Evolutionary conservation across 2,888 invertebrate genomes (phyloP).

Genomic region (Caenorhabditis sinica): DNA sequence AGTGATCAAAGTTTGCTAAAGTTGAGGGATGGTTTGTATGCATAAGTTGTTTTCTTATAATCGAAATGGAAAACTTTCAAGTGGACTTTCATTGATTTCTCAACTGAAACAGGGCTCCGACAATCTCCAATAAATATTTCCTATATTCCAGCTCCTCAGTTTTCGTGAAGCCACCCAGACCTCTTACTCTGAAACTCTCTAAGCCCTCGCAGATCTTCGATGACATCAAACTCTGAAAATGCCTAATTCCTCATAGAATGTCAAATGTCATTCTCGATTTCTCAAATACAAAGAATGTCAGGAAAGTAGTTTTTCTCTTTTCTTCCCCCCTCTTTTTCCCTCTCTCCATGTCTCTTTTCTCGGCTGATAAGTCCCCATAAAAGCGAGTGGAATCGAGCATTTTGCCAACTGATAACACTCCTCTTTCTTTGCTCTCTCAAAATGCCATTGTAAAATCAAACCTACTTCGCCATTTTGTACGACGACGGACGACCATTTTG

Average conservation of each 20-base stretch:
- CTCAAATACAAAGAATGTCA: conserved; percentile 39
- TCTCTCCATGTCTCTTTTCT: conserved; percentile 21
- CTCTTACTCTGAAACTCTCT: too few species aligned
- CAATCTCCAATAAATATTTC: too few species aligned
- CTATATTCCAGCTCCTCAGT: too few species aligned
- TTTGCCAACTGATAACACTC: conserved; percentile 45
- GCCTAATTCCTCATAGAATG: conserved; percentile 31
- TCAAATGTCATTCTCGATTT: conserved; percentile 31
- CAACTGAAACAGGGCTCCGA: too few species aligned
- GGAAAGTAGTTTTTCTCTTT: conserved; percentile 34
- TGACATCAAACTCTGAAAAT: conserved; percentile 9
- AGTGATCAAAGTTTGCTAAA: conserved; percentile 1
- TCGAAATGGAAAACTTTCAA: neutral
- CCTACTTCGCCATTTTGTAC: conserved; percentile 36
- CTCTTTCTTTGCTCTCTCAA: conserved; percentile 42
- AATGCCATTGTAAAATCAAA: conserved; percentile 47
- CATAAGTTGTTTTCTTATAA: neutral
- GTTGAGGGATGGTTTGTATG: neutral
- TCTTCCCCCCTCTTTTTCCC: conserved; percentile 14
- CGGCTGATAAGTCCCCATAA: conserved; percentile 57
- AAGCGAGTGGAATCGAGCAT: conserved; percentile 55
- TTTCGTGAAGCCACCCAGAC: too few species aligned
- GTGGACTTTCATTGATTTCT: too few species aligned
- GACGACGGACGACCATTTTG: conserved; percentile 7
- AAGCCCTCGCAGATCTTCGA: neutral